Conservation (phyloP, 1,140 invertebrate species). For the Microplitis demolitor region DNA sequence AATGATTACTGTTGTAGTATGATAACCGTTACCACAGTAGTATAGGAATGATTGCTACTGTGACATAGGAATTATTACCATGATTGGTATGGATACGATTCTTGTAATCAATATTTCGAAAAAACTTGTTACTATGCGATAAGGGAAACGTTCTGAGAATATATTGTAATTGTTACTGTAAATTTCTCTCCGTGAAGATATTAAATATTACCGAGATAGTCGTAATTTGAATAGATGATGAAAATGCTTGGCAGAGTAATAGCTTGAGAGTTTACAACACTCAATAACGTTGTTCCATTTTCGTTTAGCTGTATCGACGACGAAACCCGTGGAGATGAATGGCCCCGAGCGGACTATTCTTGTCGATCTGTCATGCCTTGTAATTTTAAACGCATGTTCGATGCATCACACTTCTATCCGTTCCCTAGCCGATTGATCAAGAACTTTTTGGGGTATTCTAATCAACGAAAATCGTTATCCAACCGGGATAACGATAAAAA, state of each 20-base stretch:
- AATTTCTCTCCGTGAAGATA: too few species aligned
- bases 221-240: too few species aligned
- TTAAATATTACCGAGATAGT: too few species aligned
- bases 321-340: constrained; percentile 20
- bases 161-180: too few species aligned
- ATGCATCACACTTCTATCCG: constrained; percentile 10
- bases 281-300: background rate
- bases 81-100: too few species aligned
- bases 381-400: constrained; percentile 30
- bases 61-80: too few species aligned
- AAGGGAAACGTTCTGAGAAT: too few species aligned
- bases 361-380: constrained; percentile 26
- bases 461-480: constrained; percentile 12
- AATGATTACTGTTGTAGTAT: too few species aligned
- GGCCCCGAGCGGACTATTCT: constrained; percentile 8
- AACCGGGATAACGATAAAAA: background rate
- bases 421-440: constrained; percentile 25
- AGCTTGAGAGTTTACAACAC: background rate
- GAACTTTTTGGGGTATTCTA: constrained; percentile 26
- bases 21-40: too few species aligned
- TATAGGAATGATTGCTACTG: too few species aligned
- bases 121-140: too few species aligned
- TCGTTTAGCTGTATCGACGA: background rate
- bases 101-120: too few species aligned
- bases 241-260: background rate